Evolutionary conservation across 2,797 vertebrate genomes (phyloP).

Genomic region (Cephalopachus bancanus): DNA sequence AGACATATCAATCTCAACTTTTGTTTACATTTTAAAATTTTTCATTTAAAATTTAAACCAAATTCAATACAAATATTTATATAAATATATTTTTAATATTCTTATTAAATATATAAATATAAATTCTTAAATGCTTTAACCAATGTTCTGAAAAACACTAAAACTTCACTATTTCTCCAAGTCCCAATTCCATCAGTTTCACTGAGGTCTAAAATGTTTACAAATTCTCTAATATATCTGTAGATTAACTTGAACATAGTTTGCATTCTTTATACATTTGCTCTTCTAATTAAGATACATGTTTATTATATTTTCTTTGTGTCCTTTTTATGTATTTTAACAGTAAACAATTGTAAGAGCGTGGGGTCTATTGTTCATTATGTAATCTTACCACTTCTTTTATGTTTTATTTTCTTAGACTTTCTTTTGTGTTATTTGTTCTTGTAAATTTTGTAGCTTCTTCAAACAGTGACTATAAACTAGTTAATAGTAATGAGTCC

Average conservation of each 20-base stretch:
- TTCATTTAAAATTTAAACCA: slow-evolving; percentile 38
- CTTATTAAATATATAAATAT: too few species aligned
- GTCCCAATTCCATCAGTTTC: background rate
- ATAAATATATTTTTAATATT: background rate
- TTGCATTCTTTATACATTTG: background rate
- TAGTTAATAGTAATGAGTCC: background rate
- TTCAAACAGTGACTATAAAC: background rate
- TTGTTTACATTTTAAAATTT: background rate
- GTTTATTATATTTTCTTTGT: background rate
- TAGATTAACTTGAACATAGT: background rate
- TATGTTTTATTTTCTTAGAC: too few species aligned
- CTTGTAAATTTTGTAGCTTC: background rate
- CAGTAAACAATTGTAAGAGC: background rate
- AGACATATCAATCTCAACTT: background rate
- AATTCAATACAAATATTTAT: slow-evolving; percentile 11
- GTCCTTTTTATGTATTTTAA: background rate
- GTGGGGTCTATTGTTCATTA: background rate
- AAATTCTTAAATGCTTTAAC: background rate
- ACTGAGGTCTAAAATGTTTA: background rate
- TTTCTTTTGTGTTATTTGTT: background rate
- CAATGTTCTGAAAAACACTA: background rate
- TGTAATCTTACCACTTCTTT: background rate
- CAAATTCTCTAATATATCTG: background rate
- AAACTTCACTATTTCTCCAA: background rate
- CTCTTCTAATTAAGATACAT: background rate